Base-by-base conservation (phyloP, 2,113 vertebrate species). In the Pachypanchax playfairii region DNA sequence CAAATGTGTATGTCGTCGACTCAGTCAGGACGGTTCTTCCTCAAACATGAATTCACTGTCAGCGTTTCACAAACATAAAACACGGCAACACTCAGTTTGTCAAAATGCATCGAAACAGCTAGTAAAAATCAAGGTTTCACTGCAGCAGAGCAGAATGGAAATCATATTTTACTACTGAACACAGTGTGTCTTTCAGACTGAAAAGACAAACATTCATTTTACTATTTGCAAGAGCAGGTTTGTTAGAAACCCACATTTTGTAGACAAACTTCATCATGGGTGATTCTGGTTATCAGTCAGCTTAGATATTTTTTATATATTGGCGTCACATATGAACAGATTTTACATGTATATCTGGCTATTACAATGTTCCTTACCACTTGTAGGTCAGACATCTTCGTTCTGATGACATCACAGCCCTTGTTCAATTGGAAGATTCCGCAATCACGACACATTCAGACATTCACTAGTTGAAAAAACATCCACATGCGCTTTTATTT, bases 111-210 rank as follows among this genome's bases (percentile, higher is more conserved):
- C 17, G 43, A 58, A 21, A 42, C 15, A n/a, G 25, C 12, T 22
- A 21, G 13, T 21, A 65, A 3, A 6, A 58, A 53, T 33, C 8
- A 31, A 50, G 17, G 39, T 38, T 65, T 65, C 22, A 21, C 63
- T 17, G 47, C 15, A 61, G 50, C 21, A 17, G 48, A 61, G 58
- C 29, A 33, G 47, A 68, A 72, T 46, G 57, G 6, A 25, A 48
- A 11, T 25, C 46, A 5, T 13, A 28, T 9, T 48, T 28, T n/a
- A 29, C 8, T 4, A 17, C 70, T 24, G 26, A 42, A 41, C 69
- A 35, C 13, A 48, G 8, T 49, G 9, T 50, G 26, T 28, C 25
- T n/a, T 24, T 42, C 18, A 42, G n/a, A n/a, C n/a, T n/a, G n/a
- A 20, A 42, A 22, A 22, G 5, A 15, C 14, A 22, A 53, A 17